Conservation (phyloP, 1,140 invertebrate species). For the Micrasema longulum region DNA sequence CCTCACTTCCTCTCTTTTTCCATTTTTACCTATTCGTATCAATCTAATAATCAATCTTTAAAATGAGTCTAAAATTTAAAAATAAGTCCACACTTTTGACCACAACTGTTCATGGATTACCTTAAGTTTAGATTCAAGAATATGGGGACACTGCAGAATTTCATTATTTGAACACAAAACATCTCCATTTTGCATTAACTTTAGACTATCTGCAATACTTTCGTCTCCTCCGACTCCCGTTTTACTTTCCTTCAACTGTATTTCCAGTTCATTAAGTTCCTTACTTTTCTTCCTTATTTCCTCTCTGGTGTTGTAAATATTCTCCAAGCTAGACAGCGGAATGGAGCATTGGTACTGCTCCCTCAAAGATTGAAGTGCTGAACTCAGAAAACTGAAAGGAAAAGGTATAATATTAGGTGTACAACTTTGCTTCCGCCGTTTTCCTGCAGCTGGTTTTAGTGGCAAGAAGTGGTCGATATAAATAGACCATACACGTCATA, state of each 20-base stretch:
- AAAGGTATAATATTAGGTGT: neutral
- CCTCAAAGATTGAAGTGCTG: constrained; percentile 59
- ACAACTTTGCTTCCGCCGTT: too few species aligned
- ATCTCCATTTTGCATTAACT: constrained; percentile 3
- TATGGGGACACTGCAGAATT: constrained; percentile 57
- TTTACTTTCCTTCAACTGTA: neutral
- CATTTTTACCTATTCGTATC: too few species aligned
- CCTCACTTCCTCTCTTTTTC: too few species aligned
- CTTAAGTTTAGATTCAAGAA: constrained; percentile 59
- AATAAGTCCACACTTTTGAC: too few species aligned
- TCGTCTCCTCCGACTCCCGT: neutral
- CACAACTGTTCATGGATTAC: too few species aligned
- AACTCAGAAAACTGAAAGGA: constrained; percentile 59
- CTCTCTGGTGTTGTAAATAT: constrained; percentile 57
- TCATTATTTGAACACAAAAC: constrained; percentile 47
- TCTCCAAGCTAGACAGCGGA: constrained; percentile 61
- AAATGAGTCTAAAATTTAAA: too few species aligned
- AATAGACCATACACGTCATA: too few species aligned
- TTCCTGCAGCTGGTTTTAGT: too few species aligned
- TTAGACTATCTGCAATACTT: neutral
- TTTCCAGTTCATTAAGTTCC: constrained; percentile 15
- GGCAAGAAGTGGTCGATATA: too few species aligned
- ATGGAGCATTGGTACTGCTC: constrained; percentile 63
- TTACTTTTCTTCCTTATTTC: constrained; percentile 49
- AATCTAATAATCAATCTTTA: too few species aligned